Base-by-base conservation (phyloP, 2,888 invertebrate genomes). In the Sturmia bella region DNA sequence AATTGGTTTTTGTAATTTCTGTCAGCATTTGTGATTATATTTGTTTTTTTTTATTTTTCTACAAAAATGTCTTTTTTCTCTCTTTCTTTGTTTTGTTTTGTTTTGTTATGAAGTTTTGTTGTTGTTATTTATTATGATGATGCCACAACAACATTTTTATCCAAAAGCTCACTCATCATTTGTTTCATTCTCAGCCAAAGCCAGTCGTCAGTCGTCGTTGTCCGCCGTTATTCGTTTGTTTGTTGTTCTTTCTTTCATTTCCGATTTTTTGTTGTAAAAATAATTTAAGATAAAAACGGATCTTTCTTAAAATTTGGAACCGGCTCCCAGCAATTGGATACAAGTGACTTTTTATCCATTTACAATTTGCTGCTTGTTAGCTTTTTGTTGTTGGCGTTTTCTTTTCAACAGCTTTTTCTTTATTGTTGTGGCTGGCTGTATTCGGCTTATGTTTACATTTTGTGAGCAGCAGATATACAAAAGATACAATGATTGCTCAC, bases 291-390 rank as follows among this genome's bases (percentile, higher is more conserved):
- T 87, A 87, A 89, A 89, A 89, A 88, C 89, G 89, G 88, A 89
- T 89, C 89, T 89, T 89, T 89, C 89, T 89, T 88, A 87, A 87
- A 86, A 87, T 86, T 88, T 86, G 82, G 85, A 89, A 83, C 86
- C 86, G 88, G 88, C 87, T 86, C 86, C 39, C 89, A 89, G 87
- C 77, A 74, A 48, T 66, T 52, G 12, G 5, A 37, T 11, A 68
- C 17, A 72, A 48, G 74, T 21, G 15, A 11, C 27, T 56, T 84
- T 85, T 83, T 85, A 85, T 85, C 84, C 84, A 84, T 15, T 80
- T 24, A 32, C 9, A 77, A 1, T 59, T 68, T 27, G 32, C 13
- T 68, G 24, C 11, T 11, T 39, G 57, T 43, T 50, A 17, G 61
- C 17, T 39, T 45, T 56, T 32, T 21, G 37, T 45, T 52, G 19